These are phyloP conservation scores for Agelaius tricolor DNA, from an alignment of 2,113 vertebrate species.

Conservation along the genomic window DNA sequence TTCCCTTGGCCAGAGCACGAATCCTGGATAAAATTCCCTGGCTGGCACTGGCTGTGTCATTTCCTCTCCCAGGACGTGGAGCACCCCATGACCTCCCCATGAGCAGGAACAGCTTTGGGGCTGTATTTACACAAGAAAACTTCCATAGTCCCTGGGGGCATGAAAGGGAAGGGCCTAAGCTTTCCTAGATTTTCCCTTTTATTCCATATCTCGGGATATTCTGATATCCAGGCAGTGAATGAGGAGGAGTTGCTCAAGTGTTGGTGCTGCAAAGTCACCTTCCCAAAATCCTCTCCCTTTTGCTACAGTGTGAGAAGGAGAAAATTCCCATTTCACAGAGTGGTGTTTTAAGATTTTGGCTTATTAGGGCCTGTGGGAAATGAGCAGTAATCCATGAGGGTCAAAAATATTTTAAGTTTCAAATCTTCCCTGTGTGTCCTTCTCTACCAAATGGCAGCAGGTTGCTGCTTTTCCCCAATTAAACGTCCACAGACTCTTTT, in stretches of 20 bases:
- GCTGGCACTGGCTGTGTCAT: neutral
- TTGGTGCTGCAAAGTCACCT: neutral
- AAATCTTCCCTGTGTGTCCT: neutral
- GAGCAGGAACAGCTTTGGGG: neutral
- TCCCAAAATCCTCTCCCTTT: neutral
- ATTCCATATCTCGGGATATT: neutral
- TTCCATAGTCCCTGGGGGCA: neutral
- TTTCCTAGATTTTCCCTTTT: neutral
- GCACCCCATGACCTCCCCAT: neutral
- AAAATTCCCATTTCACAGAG: neutral
- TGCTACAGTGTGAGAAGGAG: neutral
- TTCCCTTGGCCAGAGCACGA: neutral
- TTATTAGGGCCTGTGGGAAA: neutral
- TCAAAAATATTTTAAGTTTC: neutral
- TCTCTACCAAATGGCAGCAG: neutral
- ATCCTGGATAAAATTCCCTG: neutral
- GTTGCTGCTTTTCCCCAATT: neutral
- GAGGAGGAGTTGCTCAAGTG: neutral
- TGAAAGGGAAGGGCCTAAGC: neutral
- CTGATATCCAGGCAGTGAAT: neutral
- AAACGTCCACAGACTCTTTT: neutral
- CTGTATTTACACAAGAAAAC: neutral
- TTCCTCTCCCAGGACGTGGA: conserved; percentile 21
- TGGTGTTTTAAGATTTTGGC: neutral
- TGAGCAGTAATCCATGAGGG: neutral